Base-by-base conservation (phyloP, 1,140 invertebrate species). In the Drosophila sulfurigaster region DNA sequence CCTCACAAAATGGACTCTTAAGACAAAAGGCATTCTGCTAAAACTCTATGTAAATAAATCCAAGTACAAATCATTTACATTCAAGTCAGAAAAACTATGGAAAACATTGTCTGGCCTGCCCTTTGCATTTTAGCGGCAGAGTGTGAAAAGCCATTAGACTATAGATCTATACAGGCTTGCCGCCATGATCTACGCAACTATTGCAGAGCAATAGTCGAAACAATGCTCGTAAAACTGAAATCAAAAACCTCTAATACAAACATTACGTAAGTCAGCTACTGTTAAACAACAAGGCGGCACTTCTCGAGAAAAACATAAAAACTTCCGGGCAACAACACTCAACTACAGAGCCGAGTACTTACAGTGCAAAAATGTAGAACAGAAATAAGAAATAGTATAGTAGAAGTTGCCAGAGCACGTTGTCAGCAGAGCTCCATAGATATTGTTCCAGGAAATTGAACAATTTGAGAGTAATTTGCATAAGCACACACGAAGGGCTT, bases 391-490 rank as follows among this genome's bases (percentile, higher is more conserved):
- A 43, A 60, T 25, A 20, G 57, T 59, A 60, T 25, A 15, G 57
- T 59, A 69, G 35, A 58, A 68, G 46, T 35, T 30, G 32, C 35
- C 28, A 68, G 30, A 25, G 20, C 20, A 25, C 20, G 32, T 63
- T 48, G 28, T 49, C 30, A 32, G 28, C 30, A 52, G 20, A 25
- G n/a, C 48, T 41, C 38, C 25, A 63, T 13, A 41, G 69, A 75
- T 46, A 72, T 77, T 51, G 38, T 71, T 88, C 85, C 71, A 89
- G 81, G 85, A 88, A 88, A 72, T 75, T 89, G 78, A 81, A 90
- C 85, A 89, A 88, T 88, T 88, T 88, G 86, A 59, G 69, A 75
- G 49, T 83, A 89, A 88, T 88, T 88, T 88, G 85, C 85, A 89
- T 88, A 80, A 80, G 78, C 67, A 52, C 38, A 38, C 72, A 63